A percentile compares a stretch with the other conserved stretches of the same genome.
Conservation (phyloP, 1,140 invertebrate genomes). For the Atopsyche davidsoni region DNA sequence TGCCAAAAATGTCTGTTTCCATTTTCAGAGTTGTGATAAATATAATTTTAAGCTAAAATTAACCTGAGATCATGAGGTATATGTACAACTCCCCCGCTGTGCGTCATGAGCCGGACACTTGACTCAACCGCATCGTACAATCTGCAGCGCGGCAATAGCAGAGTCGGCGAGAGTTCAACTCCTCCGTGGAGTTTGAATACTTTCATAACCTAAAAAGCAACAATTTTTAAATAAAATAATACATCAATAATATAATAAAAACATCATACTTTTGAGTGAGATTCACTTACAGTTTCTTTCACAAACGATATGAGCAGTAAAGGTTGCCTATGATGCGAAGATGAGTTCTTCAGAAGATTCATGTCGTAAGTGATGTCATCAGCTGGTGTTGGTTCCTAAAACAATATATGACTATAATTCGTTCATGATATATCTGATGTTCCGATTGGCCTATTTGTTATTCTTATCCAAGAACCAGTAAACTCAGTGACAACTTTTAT, state of each 20-base stretch:
- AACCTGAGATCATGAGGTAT: slow-evolving; percentile 69
- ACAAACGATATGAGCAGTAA: slow-evolving; percentile 17
- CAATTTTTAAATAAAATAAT: slow-evolving; percentile 6
- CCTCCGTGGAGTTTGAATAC: slow-evolving; percentile 76
- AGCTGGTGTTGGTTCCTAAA: slow-evolving; percentile 24
- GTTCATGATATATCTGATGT: background rate
- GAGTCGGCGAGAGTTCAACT: slow-evolving; percentile 63
- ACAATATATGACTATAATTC: slow-evolving; percentile 7
- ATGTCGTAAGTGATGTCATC: slow-evolving; percentile 29
- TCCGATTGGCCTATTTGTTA: too few relatives aligned
- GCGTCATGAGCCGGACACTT: slow-evolving; percentile 76
- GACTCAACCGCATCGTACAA: slow-evolving; percentile 53
- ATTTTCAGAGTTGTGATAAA: too few relatives aligned
- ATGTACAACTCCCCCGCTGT: slow-evolving; percentile 71
- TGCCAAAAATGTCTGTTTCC: too few relatives aligned
- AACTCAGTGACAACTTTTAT: background rate
- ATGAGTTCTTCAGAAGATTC: slow-evolving; percentile 22
- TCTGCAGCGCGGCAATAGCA: slow-evolving; percentile 66
- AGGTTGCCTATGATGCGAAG: slow-evolving; percentile 15
- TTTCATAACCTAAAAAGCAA: slow-evolving; percentile 44
- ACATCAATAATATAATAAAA: slow-evolving; percentile 29
- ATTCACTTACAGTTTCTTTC: slow-evolving; percentile 23
- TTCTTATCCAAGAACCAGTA: background rate
- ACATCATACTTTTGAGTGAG: too few relatives aligned
- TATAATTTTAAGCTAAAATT: too few relatives aligned